A percentile compares a stretch with the other conserved stretches of the same genome.
phyloP scores from a whole-genome alignment of 2,888 invertebrate species.

The Ferrisia virgata region DNA sequence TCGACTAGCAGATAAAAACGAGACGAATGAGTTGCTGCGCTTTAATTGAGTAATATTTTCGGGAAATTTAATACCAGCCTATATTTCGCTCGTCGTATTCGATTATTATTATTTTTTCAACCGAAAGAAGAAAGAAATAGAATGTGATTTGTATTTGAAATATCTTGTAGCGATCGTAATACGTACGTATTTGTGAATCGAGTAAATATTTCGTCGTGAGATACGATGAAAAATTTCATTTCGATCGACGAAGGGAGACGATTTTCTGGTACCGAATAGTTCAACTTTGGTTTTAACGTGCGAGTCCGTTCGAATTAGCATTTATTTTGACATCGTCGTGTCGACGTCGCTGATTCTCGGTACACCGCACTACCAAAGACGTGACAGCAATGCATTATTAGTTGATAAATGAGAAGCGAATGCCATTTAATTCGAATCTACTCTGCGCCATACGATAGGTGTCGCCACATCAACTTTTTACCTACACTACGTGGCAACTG shows the following conservation, averaged over 20 bases:
- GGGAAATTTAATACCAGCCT: too few relatives aligned
- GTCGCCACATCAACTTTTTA: neutral
- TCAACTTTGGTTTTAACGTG: neutral
- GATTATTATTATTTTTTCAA: too few relatives aligned
- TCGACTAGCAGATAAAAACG: too few relatives aligned
- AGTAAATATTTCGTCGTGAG: neutral
- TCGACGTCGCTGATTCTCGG: neutral
- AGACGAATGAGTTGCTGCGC: too few relatives aligned
- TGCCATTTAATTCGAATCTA: neutral
- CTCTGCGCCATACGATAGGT: neutral
- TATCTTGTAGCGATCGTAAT: too few relatives aligned
- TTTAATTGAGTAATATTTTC: too few relatives aligned
- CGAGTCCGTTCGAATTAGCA: conserved; percentile 4
- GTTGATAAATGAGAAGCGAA: neutral
- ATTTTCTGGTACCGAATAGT: neutral
- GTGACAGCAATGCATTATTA: neutral
- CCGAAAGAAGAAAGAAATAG: too few relatives aligned
- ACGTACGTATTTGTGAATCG: too few relatives aligned
- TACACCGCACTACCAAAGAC: too few relatives aligned
- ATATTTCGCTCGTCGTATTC: too few relatives aligned
- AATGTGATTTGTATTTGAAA: too few relatives aligned
- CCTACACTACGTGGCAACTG: too few relatives aligned
- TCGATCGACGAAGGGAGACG: neutral
- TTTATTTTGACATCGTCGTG: neutral
- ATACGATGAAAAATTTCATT: neutral